Evolutionary conservation across 2,797 vertebrate species (phyloP).

Genomic region (Ceryle rudis): DNA sequence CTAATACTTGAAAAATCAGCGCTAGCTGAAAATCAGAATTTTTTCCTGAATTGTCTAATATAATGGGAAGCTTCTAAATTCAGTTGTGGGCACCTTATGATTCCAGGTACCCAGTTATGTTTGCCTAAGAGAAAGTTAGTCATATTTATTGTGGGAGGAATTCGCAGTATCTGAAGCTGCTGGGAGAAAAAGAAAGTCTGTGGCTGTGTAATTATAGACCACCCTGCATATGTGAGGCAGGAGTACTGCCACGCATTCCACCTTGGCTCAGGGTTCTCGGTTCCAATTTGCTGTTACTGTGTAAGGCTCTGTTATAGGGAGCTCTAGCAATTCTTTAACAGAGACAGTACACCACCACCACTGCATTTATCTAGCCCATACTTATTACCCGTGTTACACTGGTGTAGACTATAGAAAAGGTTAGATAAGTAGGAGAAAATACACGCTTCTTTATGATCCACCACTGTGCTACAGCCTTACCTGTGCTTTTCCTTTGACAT

Average conservation of each 20-base stretch:
- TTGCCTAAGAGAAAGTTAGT: not conserved
- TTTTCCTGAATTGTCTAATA: not conserved
- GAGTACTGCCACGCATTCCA: accelerated
- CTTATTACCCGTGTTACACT: not conserved
- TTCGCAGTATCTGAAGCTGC: not conserved
- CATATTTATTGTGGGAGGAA: not conserved
- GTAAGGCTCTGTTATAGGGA: not conserved
- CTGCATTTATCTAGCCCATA: not conserved
- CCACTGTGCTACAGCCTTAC: not conserved
- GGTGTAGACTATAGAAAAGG: not conserved
- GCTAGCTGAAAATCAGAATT: not conserved
- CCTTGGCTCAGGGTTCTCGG: not conserved
- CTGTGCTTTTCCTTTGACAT: not conserved
- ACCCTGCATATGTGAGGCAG: not conserved
- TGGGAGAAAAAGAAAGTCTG: not conserved
- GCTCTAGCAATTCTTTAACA: not conserved
- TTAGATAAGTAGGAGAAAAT: not conserved
- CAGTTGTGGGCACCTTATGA: not conserved
- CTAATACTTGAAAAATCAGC: not conserved
- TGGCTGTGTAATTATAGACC: not conserved
- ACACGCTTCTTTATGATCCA: not conserved
- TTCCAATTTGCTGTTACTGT: not conserved
- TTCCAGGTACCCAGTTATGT: not conserved
- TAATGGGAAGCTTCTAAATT: not conserved
- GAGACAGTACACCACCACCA: not conserved